phyloP scores from a whole-genome alignment of 2,797 vertebrate species.

The Pangasius macronema region DNA sequence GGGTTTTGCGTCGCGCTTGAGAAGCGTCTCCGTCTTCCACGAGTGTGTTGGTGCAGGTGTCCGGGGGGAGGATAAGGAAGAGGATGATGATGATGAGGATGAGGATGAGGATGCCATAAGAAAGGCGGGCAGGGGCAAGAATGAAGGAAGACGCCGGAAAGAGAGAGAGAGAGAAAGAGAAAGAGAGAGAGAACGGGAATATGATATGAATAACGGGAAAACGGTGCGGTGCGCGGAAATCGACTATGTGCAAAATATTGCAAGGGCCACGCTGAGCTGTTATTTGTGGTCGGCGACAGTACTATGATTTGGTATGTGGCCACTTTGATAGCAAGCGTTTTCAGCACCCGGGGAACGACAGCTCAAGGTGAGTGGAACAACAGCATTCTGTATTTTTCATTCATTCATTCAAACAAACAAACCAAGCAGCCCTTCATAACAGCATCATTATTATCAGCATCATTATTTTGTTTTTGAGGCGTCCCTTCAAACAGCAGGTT shows the following conservation, averaged over 20 bases:
- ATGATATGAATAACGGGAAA: constrained; percentile 71
- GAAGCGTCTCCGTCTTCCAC: constrained; percentile 78
- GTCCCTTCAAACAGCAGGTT: neutral
- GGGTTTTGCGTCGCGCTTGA: constrained; percentile 84
- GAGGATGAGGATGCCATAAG: constrained; percentile 79
- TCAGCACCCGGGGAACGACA: constrained; percentile 91
- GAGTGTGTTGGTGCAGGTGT: constrained; percentile 84
- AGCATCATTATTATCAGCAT: neutral
- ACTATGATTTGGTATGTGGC: constrained; percentile 99
- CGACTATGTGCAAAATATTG: constrained; percentile 80
- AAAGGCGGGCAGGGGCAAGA: constrained; percentile 79
- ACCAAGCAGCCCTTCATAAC: neutral
- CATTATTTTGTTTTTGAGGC: too few relatives aligned
- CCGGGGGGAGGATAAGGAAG: constrained; percentile 49
- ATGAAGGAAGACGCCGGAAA: constrained; percentile 79
- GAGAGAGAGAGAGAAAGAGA: constrained; percentile 66
- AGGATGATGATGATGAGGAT: constrained; percentile 26
- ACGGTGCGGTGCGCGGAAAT: constrained; percentile 72
- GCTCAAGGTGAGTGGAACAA: constrained; percentile 98
- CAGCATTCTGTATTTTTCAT: constrained; percentile 67
- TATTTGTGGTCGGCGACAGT: constrained; percentile 88
- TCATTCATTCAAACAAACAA: neutral
- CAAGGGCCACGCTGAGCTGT: constrained; percentile 87
- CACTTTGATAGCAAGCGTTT: constrained; percentile 99
- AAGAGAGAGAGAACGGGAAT: constrained; percentile 60